Evolutionary conservation across 2,797 vertebrate genomes (phyloP), one percentile per base, ranked within the genome.

Genomic region (Brotula barbata): DNA sequence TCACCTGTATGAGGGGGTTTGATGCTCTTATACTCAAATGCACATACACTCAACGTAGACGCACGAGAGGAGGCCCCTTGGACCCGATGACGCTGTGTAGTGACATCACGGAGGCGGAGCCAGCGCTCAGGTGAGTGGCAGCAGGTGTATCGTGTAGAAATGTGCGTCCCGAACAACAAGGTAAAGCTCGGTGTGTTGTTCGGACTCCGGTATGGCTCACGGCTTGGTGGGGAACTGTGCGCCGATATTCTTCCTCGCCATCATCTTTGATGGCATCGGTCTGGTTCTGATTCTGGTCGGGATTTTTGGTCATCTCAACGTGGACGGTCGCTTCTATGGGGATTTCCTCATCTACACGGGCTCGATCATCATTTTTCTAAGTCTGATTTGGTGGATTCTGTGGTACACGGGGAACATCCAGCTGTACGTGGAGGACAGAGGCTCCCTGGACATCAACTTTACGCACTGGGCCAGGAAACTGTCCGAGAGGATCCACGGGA

Each of bases 341-440:
- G 93, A 94, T 57, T 93, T 93, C 51, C 80, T 94, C n/a, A 88
- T 94, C 74, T 93, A 90, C 79, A 90, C 88, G 10, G 93, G 93
- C 5, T 81, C 92, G 0, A 17, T 94, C 42, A 46, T 93, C 1
- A 80, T 94, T n/a, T 93, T 89, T 73, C 60, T 93, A 57, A 94
- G 93, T 52, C 47, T 94, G 43, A 40, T 90, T 12, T 92, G 89
- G 91, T 94, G 93, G 93, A 36, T 91, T 0, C 19, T 91, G 59
- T 94, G 93, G 93, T 94, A 93, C 81, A 78, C 89, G 0, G 90
- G 84, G 1, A 94, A 92, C 80, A 75, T 92, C 0, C 82, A 63
- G 67, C 64, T 81, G 6, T 37, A 71, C 44, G 33, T 68, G 2
- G 84, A 81, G 9, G 58, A 76, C 11, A 47, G 48, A 0, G 50